Conservation (phyloP, 1,140 invertebrate genomes). For the Cydia splendana region DNA sequence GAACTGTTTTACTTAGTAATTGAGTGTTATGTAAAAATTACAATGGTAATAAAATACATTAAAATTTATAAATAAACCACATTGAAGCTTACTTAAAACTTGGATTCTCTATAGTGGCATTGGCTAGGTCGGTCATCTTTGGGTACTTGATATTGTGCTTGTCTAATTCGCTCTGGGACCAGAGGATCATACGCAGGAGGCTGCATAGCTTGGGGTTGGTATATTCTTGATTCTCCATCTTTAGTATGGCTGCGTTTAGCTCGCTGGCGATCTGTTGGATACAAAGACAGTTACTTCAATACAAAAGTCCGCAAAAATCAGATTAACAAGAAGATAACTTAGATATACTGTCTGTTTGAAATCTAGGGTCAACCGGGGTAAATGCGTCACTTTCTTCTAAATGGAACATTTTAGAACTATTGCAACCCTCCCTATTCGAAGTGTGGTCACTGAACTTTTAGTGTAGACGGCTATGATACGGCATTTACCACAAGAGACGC, state of each 20-base stretch:
- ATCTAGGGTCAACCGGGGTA: too few species aligned
- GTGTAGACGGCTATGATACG: too few species aligned
- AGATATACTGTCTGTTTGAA: too few species aligned
- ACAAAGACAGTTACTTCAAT: slow-evolving; percentile 20
- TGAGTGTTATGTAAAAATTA: background rate
- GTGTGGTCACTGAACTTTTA: too few species aligned
- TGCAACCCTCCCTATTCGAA: too few species aligned
- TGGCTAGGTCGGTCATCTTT: slow-evolving; percentile 94
- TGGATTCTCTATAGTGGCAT: slow-evolving; percentile 88
- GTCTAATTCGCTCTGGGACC: slow-evolving; percentile 97
- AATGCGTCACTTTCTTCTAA: too few species aligned
- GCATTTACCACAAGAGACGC: too few species aligned
- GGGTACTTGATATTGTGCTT: slow-evolving; percentile 96
- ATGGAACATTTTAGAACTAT: too few species aligned
- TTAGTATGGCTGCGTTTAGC: slow-evolving; percentile 96
- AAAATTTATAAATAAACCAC: slow-evolving; percentile 39
- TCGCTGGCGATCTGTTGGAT: slow-evolving; percentile 94
- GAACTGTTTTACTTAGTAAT: background rate
- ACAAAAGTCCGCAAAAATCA: background rate
- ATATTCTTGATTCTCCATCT: slow-evolving; percentile 93
- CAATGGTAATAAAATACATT: slow-evolving; percentile 34
- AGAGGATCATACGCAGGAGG: slow-evolving; percentile 94
- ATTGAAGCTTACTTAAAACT: slow-evolving; percentile 70
- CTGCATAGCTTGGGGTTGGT: slow-evolving; percentile 95
- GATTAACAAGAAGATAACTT: too few species aligned